These are phyloP conservation scores for Aphyosemion australe DNA, from an alignment of 2,113 vertebrate genomes.

Conservation along the genomic window DNA sequence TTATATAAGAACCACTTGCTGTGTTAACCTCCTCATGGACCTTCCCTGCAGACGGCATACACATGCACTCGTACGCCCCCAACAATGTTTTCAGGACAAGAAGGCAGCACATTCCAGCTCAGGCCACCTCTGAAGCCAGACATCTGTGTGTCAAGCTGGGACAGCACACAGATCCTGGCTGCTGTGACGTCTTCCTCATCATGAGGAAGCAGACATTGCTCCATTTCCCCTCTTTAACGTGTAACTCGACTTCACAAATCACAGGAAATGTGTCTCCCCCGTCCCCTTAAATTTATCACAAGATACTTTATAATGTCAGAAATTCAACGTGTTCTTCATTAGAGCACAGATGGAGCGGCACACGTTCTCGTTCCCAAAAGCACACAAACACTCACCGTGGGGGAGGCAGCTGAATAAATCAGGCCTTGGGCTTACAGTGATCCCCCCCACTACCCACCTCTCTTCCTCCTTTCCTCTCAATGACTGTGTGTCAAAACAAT, in stretches of 20 bases:
- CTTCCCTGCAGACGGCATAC: constrained; percentile 47
- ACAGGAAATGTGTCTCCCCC: neutral
- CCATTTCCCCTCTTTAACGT: neutral
- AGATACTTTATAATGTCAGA: constrained; percentile 32
- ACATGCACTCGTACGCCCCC: constrained; percentile 24
- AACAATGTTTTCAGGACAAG: constrained; percentile 49
- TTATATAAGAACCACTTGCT: constrained; percentile 69
- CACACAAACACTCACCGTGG: constrained; percentile 58
- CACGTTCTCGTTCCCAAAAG: constrained; percentile 44
- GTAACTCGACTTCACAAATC: neutral
- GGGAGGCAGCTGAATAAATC: constrained; percentile 74
- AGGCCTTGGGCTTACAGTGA: constrained; percentile 44
- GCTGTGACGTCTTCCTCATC: neutral
- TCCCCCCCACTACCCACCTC: constrained; percentile 12
- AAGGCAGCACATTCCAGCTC: constrained; percentile 57
- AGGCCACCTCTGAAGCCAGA: constrained; percentile 50
- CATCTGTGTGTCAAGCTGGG: constrained; percentile 61
- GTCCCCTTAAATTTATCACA: constrained; percentile 28
- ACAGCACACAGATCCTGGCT: constrained; percentile 12
- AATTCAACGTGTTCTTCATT: constrained; percentile 29
- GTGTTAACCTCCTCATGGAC: constrained; percentile 48
- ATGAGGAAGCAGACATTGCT: no score
- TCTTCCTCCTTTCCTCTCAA: neutral
- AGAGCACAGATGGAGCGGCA: constrained; percentile 53
- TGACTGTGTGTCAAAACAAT: constrained; percentile 59